These are phyloP conservation scores for Drosophila persimilis DNA, from an alignment of 1,140 invertebrate species.

Conservation along the genomic window DNA sequence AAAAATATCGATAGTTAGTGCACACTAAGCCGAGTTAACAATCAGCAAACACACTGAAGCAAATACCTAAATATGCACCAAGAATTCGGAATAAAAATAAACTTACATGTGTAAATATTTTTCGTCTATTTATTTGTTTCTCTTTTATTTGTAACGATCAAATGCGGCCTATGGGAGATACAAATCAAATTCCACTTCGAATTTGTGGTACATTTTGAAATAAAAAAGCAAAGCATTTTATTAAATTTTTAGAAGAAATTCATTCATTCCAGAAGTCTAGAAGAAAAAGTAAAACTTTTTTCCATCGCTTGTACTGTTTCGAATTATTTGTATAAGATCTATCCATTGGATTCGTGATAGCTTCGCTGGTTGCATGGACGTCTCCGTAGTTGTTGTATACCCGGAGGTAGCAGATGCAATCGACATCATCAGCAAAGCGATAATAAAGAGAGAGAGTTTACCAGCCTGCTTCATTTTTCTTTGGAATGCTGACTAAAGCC, in stretches of 20 bases:
- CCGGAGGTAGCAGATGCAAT: neutral
- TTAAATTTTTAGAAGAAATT: neutral
- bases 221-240: too few relatives aligned
- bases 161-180: too few relatives aligned
- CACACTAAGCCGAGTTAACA: neutral
- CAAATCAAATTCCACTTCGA: too few relatives aligned
- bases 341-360: slow-evolving; percentile 11
- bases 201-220: too few relatives aligned
- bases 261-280: slow-evolving; percentile 2
- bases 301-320: slow-evolving; percentile 10
- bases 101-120: too few relatives aligned
- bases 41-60: too few relatives aligned
- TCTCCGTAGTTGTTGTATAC: neutral
- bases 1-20: too few relatives aligned
- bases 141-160: too few relatives aligned
- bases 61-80: too few relatives aligned
- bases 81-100: too few relatives aligned
- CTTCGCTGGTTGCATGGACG: neutral
- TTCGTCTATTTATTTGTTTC: too few relatives aligned
- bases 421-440: neutral
- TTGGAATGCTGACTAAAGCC: slow-evolving; percentile 15
- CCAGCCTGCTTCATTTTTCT: slow-evolving; percentile 15
- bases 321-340: slow-evolving; percentile 9
- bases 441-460: slow-evolving; percentile 1
- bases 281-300: slow-evolving; percentile 54